phyloP scores from a whole-genome alignment of 1,140 invertebrate species.

The Rhynchophorus ferrugineus region DNA sequence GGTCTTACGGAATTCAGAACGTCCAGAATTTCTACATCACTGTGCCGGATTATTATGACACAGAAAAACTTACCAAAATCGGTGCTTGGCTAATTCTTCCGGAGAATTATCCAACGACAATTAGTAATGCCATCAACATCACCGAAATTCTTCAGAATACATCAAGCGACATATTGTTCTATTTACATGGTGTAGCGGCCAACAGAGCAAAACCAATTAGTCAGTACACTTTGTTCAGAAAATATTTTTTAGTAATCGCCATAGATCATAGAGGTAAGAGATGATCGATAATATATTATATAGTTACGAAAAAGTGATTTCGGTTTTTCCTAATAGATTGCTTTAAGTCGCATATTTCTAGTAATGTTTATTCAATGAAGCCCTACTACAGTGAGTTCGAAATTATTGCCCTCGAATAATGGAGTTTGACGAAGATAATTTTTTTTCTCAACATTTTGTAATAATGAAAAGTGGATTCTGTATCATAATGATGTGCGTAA shows the following conservation, averaged over 20 bases:
- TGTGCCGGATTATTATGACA: conserved; percentile 14
- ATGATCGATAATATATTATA: too few species aligned
- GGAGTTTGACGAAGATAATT: too few species aligned
- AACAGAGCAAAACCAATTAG: conserved; percentile 20
- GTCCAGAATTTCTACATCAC: conserved; percentile 30
- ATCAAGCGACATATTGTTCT: conserved; percentile 21
- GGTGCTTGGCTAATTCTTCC: conserved; percentile 34
- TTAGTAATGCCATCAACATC: conserved; percentile 8
- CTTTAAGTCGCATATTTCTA: too few species aligned
- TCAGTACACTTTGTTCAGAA: conserved; percentile 23
- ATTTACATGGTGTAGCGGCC: conserved; percentile 33
- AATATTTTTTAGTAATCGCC: conserved; percentile 64
- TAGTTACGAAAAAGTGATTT: too few species aligned
- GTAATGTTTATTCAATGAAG: too few species aligned
- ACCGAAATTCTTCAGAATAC: conserved; percentile 12
- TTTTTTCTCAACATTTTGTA: too few species aligned
- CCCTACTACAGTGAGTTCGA: too few species aligned
- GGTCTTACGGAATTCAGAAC: conserved; percentile 19
- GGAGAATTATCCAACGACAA: conserved; percentile 13
- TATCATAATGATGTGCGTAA: too few species aligned
- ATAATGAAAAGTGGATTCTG: too few species aligned
- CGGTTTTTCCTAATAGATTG: too few species aligned
- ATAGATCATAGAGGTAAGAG: conserved; percentile 81
- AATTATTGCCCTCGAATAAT: too few species aligned
- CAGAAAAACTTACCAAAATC: conserved; percentile 20